A percentile compares a stretch with the other conserved stretches of the same genome.
These are phyloP conservation scores for Molorchus minor DNA, from an alignment of 2,888 invertebrate species.

Conservation along the genomic window DNA sequence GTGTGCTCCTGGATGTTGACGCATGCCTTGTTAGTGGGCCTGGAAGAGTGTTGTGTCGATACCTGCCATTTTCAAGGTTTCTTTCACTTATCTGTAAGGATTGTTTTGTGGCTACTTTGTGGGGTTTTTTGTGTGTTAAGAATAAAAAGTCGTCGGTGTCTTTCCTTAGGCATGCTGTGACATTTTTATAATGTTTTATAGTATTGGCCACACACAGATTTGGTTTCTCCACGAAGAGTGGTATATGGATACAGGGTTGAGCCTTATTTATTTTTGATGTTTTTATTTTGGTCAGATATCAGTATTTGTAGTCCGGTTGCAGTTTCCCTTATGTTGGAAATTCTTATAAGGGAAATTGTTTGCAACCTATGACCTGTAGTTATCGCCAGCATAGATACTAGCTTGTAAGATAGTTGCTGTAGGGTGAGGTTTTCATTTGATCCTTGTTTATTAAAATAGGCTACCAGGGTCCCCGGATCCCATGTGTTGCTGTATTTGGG, in stretches of 20 bases:
- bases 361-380: too few relatives aligned
- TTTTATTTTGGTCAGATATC: constrained; percentile 4
- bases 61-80: too few relatives aligned
- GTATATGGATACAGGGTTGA: constrained; percentile 5
- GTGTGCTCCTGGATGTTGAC: constrained; percentile 39
- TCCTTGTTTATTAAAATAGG: too few relatives aligned
- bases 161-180: too few relatives aligned
- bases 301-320: neutral
- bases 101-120: too few relatives aligned
- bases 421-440: too few relatives aligned
- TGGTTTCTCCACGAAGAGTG: too few relatives aligned
- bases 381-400: too few relatives aligned
- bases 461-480: too few relatives aligned
- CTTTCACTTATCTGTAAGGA: too few relatives aligned
- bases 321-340: neutral
- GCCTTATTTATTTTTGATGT: neutral
- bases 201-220: neutral
- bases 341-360: neutral
- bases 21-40: constrained; percentile 46
- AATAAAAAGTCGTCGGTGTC: constrained; percentile 1
- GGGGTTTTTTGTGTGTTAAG: constrained; percentile 15
- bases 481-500: neutral
- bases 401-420: too few relatives aligned
- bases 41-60: too few relatives aligned
- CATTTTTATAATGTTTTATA: neutral